Evolutionary conservation across 2,113 vertebrate species (phyloP).

Genomic region (Ancistrus triradiatus): DNA sequence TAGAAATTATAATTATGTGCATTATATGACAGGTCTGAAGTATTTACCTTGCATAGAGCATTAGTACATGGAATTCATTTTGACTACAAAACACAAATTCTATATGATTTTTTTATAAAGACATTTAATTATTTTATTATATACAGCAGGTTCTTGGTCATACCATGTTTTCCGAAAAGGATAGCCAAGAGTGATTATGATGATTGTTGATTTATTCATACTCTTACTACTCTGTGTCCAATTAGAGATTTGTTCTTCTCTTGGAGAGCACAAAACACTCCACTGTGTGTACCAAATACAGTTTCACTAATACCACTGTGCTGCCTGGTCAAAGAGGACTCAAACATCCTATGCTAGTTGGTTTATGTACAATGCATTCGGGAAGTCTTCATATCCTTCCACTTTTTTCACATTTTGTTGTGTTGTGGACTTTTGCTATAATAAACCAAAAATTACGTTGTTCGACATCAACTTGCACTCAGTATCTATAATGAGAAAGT

Average conservation of each 20-base stretch:
- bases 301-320: neutral
- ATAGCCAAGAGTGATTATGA: slow-evolving; percentile 9
- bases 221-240: too few species aligned
- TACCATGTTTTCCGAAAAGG: too few species aligned
- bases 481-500: too few species aligned
- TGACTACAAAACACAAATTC: slow-evolving; percentile 47
- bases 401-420: too few species aligned
- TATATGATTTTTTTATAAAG: slow-evolving; percentile 39
- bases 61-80: slow-evolving; percentile 28
- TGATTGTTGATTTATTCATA: slow-evolving; percentile 18
- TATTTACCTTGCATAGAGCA: slow-evolving; percentile 47
- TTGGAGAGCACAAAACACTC: slow-evolving; percentile 15
- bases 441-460: too few species aligned
- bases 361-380: too few species aligned
- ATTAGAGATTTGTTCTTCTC: slow-evolving; percentile 34
- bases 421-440: too few species aligned
- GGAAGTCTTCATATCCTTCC: too few species aligned
- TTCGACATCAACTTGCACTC: too few species aligned
- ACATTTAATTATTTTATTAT: slow-evolving; percentile 43
- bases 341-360: neutral
- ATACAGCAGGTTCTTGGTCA: slow-evolving; percentile 30
- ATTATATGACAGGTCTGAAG: slow-evolving; percentile 37
- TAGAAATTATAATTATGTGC: slow-evolving; percentile 28
- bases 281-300: slow-evolving; percentile 10
- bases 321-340: neutral